Evolutionary conservation across 2,888 invertebrate genomes (phyloP), one percentile per base, ranked within the genome.

Genomic region (Andricus quercusramuli): DNA sequence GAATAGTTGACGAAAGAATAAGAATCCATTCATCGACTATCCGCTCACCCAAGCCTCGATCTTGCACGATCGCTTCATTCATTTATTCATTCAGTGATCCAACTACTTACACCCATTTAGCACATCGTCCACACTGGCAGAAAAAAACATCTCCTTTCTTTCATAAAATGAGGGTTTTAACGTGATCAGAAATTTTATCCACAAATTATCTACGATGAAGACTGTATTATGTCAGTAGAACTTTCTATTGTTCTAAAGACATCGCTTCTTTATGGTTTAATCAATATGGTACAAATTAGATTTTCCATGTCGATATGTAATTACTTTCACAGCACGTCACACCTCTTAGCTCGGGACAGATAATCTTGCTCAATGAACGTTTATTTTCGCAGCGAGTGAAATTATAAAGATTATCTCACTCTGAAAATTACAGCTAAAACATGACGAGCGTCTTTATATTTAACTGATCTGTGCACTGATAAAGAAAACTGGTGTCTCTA

Each of bases 21-120:
- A 85, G 86, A 87, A 85, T 89, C 89, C 91, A 91, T 91, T 91
- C 90, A 91, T 85, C 86, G 86, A 81, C 83, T 85, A 86, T 87
- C 87, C 88, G 86, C 85, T 87, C 86, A 87, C 85, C 85, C 86
- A 83, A 82, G 84, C 82, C 83, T 82, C 80, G 81, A 83, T 83
- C 82, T 82, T 79, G 51, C 37, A 59, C 83, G 56, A 77, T 64
- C 76, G 65, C 47, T 32, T 76, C 68, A 80, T 82, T 86, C 83
- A 81, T 81, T 82, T 77, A 68, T 82, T 82, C 82, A 79, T 80
- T 83, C 83, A 82, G 84, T 84, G 82, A 83, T 83, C 79, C 80
- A 59, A 67, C 77, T 32, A 59, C 41, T 68, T 66, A 67, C 65
- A 76, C 56, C 3, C 4, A 37, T 66, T 37, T 66, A n/a, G 32